Evolutionary conservation across 2,888 invertebrate species (phyloP).

Genomic region (Cephus runcator): DNA sequence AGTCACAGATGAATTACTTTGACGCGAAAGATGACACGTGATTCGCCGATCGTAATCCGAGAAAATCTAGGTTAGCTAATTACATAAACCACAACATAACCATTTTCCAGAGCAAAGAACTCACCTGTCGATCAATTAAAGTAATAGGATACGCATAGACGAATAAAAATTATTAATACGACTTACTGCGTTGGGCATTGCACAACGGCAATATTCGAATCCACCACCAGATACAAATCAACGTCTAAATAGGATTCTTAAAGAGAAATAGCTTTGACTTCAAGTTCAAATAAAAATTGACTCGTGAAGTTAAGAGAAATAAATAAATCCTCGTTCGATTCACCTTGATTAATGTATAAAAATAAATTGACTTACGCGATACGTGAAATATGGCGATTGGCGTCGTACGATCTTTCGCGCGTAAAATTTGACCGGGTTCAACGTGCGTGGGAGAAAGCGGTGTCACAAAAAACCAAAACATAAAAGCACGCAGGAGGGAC

Average conservation of each 20-base stretch:
- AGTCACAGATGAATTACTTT: background rate
- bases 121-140: background rate
- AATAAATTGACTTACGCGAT: background rate
- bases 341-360: background rate
- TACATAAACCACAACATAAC: conserved; percentile 34
- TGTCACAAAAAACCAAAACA: background rate
- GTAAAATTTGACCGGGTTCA: background rate
- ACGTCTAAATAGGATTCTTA: background rate
- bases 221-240: background rate
- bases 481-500: background rate
- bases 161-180: background rate
- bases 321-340: background rate
- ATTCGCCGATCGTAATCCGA: conserved; percentile 49
- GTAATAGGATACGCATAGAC: background rate
- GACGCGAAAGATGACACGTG: background rate
- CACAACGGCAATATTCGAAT: background rate
- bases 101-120: conserved; percentile 24
- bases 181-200: background rate
- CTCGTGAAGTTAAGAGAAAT: background rate
- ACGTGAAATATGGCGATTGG: background rate
- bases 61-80: conserved; percentile 51
- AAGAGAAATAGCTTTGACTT: background rate
- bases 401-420: background rate
- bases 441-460: background rate
- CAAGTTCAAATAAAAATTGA: background rate